Percentiles rank a stretch among this genome's conserved stretches.
phyloP scores from a whole-genome alignment of 2,113 vertebrate species.

The Eira barbara region DNA sequence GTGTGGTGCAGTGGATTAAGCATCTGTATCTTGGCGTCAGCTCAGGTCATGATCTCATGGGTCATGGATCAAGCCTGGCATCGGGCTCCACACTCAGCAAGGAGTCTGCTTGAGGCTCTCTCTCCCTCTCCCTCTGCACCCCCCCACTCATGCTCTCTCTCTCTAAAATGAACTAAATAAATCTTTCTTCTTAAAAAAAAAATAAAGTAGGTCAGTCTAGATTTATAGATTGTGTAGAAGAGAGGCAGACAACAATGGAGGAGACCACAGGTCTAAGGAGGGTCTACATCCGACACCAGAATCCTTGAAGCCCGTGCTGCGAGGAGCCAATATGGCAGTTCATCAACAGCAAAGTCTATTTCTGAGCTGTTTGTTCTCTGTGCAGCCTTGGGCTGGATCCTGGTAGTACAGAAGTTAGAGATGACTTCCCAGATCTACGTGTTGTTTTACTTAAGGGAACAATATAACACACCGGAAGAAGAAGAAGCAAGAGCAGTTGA shows the following conservation, averaged over 20 bases:
- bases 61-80: background rate
- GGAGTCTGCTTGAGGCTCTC: background rate
- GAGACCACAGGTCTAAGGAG: background rate
- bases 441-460: background rate
- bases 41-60: background rate
- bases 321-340: rapidly evolving
- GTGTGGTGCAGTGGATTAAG: background rate
- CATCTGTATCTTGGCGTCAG: background rate
- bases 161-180: background rate
- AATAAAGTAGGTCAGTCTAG: background rate
- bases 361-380: background rate
- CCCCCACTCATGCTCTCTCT: background rate
- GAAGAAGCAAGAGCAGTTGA: background rate
- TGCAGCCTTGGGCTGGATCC: background rate
- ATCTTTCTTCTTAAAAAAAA: background rate
- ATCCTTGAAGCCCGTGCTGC: rapidly evolving
- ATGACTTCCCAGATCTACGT: background rate
- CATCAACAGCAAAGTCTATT: background rate
- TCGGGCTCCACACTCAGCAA: background rate
- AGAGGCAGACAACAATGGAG: background rate
- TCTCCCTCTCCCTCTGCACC: background rate
- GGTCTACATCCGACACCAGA: background rate
- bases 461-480: background rate
- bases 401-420: background rate
- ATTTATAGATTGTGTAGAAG: background rate